Percentiles rank a stretch among this genome's conserved stretches.
phyloP scores from a whole-genome alignment of 2,797 vertebrate genomes.

The Luscinia megarhynchos region DNA sequence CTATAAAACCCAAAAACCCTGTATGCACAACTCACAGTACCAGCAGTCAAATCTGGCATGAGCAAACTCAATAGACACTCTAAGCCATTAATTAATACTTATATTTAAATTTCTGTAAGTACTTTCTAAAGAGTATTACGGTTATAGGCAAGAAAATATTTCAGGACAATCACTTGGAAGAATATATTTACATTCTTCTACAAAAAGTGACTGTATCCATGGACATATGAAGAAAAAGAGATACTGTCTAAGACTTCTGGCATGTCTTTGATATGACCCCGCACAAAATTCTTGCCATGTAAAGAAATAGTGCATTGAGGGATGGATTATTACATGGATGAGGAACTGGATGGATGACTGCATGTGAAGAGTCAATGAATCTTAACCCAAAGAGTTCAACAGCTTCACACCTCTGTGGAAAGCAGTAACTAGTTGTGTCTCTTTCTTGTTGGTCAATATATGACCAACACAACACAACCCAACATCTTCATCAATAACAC shows the following conservation, averaged over 20 bases:
- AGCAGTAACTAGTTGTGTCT: not conserved
- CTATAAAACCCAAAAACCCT: not conserved
- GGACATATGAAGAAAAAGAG: not conserved
- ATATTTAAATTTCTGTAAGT: not conserved
- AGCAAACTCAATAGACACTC: not conserved
- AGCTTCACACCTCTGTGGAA: not conserved
- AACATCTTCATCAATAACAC: not conserved
- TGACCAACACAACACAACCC: not conserved
- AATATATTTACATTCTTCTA: not conserved
- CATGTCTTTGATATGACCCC: not conserved
- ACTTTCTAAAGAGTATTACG: not conserved
- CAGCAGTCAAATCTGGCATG: not conserved
- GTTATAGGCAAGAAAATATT: not conserved
- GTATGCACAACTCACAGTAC: not conserved
- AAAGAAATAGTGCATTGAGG: accelerated
- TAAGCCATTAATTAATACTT: not conserved
- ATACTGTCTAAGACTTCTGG: not conserved
- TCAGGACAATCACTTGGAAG: not conserved
- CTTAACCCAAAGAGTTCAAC: not conserved
- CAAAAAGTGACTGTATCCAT: not conserved
- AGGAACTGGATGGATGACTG: not conserved
- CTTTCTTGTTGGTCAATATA: not conserved
- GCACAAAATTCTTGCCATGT: not conserved
- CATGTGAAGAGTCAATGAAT: not conserved
- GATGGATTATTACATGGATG: not conserved